These are phyloP conservation scores for Falcunculus frontatus DNA, from an alignment of 2,113 vertebrate genomes.

Conservation along the genomic window DNA sequence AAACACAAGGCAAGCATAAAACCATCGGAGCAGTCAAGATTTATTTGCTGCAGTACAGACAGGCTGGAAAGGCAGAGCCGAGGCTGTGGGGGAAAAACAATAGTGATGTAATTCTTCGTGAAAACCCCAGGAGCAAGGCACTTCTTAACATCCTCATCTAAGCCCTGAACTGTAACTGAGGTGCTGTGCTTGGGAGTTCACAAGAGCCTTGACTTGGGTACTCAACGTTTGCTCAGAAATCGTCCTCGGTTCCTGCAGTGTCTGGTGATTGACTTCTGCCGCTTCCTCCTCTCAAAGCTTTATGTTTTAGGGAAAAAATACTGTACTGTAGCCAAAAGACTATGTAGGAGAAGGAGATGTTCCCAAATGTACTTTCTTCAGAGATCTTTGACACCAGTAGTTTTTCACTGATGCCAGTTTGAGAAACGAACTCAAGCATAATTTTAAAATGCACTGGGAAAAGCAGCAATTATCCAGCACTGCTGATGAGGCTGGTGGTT, in stretches of 20 bases:
- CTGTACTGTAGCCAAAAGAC: neutral
- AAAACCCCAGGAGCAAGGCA: neutral
- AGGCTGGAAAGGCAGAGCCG: neutral
- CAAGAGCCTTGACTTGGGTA: neutral
- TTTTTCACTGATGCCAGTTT: neutral
- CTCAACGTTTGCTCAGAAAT: neutral
- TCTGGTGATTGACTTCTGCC: neutral
- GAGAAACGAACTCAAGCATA: neutral
- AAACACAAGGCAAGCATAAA: slow-evolving; percentile 10
- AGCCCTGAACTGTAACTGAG: neutral
- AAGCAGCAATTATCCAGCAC: neutral
- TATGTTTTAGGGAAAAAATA: neutral
- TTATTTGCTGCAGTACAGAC: slow-evolving; percentile 12
- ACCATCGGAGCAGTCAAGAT: neutral
- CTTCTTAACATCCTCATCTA: neutral
- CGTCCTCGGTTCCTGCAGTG: neutral
- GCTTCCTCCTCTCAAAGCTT: neutral
- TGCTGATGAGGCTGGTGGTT: neutral
- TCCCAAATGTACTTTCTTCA: neutral
- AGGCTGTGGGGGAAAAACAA: neutral
- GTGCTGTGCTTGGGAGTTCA: neutral
- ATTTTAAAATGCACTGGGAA: neutral
- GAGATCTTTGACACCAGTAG: neutral
- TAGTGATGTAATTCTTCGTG: neutral
- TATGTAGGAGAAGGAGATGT: neutral